Evolutionary conservation across 92 coral and sea anemone genomes (phyloP), one percentile per base, ranked within the genome.

Genomic region (Chrysogorgia sp.): DNA sequence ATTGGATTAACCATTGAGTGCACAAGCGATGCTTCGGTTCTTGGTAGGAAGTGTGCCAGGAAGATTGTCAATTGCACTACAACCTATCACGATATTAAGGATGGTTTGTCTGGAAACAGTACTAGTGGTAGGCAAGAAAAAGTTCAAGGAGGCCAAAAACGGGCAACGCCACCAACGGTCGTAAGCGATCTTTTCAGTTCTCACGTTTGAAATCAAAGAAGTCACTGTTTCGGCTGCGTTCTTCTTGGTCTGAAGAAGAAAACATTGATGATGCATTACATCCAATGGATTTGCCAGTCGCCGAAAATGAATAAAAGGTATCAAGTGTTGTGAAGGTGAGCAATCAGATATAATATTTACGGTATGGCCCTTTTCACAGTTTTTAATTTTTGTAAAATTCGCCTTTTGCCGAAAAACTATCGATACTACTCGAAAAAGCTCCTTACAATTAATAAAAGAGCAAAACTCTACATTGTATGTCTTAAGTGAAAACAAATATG

Each of bases 11-110:
- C 28, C 59, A n/a, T 52, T 52, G 59, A 52, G 14, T 2, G 63
- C 15, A 6, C 31, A 31, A 31, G 63, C 12, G 63, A 58, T 47
- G 28, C 19, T n/a, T 55, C 41, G 34, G 21, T 64, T 35, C 57
- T 66, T 22, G 61, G 75, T 58, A 77, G 66, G 40, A 77, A 63
- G 60, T 77, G 82, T 62, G 82, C 74, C 56, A 60, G 82, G 26
- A 40, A 77, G 65, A 41, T 77, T 60, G 26, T 63, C 63, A 77
- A 77, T 49, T 77, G 74, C 53, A 58, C 63, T 2, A 25, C 71
- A 31, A 34, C 61, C 20, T 77, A 60, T 63, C 55, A 41, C 40
- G 74, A 77, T 26, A 34, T 77, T 15, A 47, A 10, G 33, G 74
- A 62, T n/a, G 33, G 82, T 47, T 34, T 58, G 8, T 28, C 64